Percentiles rank a stretch among this genome's conserved stretches.
Conservation (phyloP, 1,140 invertebrate genomes). For the Plutomurus gul region DNA sequence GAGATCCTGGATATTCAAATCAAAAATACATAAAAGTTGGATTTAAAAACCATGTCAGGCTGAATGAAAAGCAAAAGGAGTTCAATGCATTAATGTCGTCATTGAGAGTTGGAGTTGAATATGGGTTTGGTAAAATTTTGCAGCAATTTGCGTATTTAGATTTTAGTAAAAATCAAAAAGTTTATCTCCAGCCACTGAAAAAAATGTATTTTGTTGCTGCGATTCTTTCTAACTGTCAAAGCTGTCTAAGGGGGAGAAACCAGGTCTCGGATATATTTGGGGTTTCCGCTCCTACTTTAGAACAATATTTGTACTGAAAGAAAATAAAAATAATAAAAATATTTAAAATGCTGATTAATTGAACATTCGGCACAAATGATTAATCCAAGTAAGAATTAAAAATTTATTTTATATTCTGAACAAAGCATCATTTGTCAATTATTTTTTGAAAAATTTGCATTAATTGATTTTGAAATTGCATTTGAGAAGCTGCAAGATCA, state of each 20-base stretch:
- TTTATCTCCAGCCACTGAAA: neutral
- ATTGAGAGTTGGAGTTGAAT: constrained; percentile 21
- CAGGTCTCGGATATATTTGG: constrained; percentile 5
- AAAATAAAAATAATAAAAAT: neutral
- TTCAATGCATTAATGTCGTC: neutral
- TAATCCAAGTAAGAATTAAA: too few relatives aligned
- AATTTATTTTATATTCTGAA: too few relatives aligned
- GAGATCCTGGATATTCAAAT: constrained; percentile 34
- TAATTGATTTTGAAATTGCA: neutral
- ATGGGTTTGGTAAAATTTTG: constrained; percentile 22
- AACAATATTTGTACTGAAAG: neutral
- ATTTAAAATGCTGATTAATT: too few relatives aligned
- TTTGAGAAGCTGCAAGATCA: neutral
- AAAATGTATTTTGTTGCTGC: constrained; percentile 18
- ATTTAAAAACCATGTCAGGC: constrained; percentile 2
- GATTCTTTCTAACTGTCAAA: neutral
- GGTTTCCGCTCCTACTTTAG: neutral
- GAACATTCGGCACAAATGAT: too few relatives aligned
- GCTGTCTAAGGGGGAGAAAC: neutral
- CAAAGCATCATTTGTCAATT: neutral
- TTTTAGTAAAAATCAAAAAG: constrained; percentile 36
- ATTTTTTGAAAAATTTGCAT: neutral
- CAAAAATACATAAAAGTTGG: constrained; percentile 36
- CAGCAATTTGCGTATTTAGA: constrained; percentile 27
- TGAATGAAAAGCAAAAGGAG: neutral